Evolutionary conservation across 2,113 vertebrate species (phyloP), one percentile per base, ranked within the genome.

Genomic region (Albula glossodonta): DNA sequence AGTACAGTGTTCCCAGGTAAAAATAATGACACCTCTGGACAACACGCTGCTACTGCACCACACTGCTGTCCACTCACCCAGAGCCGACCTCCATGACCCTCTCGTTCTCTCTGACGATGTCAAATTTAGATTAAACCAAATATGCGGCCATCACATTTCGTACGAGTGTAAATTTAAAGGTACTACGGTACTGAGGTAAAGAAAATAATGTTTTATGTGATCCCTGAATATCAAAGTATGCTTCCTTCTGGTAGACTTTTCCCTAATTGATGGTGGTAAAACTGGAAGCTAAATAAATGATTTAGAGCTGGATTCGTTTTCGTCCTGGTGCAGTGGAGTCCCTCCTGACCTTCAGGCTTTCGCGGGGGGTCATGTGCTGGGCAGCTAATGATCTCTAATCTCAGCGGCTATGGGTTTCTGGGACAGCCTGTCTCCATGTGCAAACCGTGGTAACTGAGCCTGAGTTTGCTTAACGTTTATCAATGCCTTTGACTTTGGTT

Each of bases 331-430:
- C 15, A 22, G 22, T 19, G 17, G 31, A 74, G 70, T 31, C 70
- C n/a, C 70, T 74, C 22, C 5, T 22, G 6, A 25, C 17, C 70
- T 5, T 11, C 70, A 74, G 70, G 70, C n/a, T 74, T 74, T 74
- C 22, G 25, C n/a, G 10, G n/a, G 70, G 22, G n/a, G 70, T 74
- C 70, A 74, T 74, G 70, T 74, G 31, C 8, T 74, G 22, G 22
- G 70, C n/a, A 74, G 70, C 7, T 74, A 74, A n/a, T 74, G 70
- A 74, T 31, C n/a, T 74, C 70, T 74, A 31, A 74, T 74, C 70
- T 8, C 70, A 74, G 70, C n/a, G 10, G 70, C 70, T 2, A 31
- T 3, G 8, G 8, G n/a, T n/a, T 74, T 31, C 70, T 74, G 70
- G 10, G 22, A 19, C 22, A 19, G 60, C 60, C 60, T 22, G 60